Conservation (phyloP, 2,888 invertebrate species). For the Harmothoe impar region DNA sequence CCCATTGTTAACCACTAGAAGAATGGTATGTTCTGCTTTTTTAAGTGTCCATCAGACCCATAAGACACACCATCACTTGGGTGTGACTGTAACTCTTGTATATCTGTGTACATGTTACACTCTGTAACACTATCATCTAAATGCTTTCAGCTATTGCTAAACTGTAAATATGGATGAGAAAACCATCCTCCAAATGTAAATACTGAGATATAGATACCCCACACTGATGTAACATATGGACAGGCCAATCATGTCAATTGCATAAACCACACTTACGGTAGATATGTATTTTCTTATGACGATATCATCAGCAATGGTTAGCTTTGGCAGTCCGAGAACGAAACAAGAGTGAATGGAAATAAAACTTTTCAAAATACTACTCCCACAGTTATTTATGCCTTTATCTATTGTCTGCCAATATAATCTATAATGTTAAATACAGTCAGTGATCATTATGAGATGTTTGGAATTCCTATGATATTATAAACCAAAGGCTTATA, state of each 20-base stretch:
- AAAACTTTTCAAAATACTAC: slow-evolving; percentile 35
- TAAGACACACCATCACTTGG: neutral
- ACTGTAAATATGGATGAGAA: slow-evolving; percentile 8
- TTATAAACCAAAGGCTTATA: too few species aligned
- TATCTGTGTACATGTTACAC: neutral
- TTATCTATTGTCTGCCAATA: too few species aligned
- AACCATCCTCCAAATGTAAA: slow-evolving; percentile 31
- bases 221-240: neutral
- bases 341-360: slow-evolving; percentile 38
- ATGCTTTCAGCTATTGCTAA: neutral
- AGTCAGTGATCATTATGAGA: too few species aligned
- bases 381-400: neutral
- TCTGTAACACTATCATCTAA: neutral
- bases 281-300: slow-evolving; percentile 55
- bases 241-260: slow-evolving; percentile 50
- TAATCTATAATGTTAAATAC: too few species aligned
- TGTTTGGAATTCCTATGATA: too few species aligned
- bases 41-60: too few species aligned
- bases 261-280: slow-evolving; percentile 40
- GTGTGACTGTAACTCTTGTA: neutral
- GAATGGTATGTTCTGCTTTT: too few species aligned
- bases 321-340: neutral
- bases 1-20: too few species aligned
- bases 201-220: neutral
- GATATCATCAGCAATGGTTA: slow-evolving; percentile 39